Base-by-base conservation (phyloP, 2,113 vertebrate genomes). In the Uria aalge region DNA sequence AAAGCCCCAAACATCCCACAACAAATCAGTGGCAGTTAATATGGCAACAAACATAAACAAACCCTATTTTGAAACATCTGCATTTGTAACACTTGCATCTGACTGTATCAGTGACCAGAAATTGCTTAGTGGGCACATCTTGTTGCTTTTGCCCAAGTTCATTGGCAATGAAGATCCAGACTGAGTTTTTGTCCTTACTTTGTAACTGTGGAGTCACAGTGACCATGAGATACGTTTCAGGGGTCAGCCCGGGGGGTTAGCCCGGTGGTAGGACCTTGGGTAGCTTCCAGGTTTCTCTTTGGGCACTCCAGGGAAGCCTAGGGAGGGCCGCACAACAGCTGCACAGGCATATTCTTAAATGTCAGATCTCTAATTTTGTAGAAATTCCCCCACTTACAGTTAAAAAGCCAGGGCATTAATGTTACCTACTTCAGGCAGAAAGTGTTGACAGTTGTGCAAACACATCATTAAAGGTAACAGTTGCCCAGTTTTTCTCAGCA, bases 171-270 rank as follows among this genome's bases (percentile, higher is more conserved):
- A 57, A 53, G 48, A 57, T 43, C 45, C 60, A 64, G 23, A 8
- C 30, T 30, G 45, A 47, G 74, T n/a, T 82, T 66, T 53, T 38
- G 43, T n/a, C 75, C 34, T 45, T 40, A 32, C 21, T 36, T 66
- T 69, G 15, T 30, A 40, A 17, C 75, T 66, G 50, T 34, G 40
- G 62, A 67, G 52, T n/a, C 60, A 34, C 12, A 12, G 62, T 11
- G 67, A 72, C 40, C 0, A 0, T 29, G 67, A 68, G 50, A 24
- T 11, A 17, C 2, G 3, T 62, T 56, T 87, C 56, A 92, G 47
- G 24, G 81, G 45, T 4, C 40, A 29, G 47, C 16, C 26, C 4
- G 0, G 3, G 30, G 50, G 9, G 10, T 29, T 18, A 23, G 52
- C n/a, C 43, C 4, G 0, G 3, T 26, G 32, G 2, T 34, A 27